phyloP scores from a whole-genome alignment of 2,113 vertebrate species.

The Eurypyga helias region DNA sequence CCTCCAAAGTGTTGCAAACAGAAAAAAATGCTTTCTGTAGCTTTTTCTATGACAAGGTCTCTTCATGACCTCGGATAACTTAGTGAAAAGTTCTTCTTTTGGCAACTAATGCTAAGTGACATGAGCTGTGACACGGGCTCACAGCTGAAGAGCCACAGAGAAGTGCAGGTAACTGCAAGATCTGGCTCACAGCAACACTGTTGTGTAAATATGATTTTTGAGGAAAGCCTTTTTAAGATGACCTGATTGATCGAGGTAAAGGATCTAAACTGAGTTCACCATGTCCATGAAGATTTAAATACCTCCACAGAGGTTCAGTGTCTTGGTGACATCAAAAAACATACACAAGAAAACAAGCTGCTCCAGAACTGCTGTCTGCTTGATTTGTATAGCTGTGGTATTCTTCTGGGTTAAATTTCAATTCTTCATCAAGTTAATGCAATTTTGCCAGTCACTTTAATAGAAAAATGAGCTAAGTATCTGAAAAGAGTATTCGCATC shows the following conservation, averaged over 20 bases:
- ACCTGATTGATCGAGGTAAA: not conserved
- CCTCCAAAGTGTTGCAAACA: not conserved
- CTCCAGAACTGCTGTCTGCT: not conserved
- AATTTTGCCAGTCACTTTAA: not conserved
- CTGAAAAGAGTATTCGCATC: not conserved
- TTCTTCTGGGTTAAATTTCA: not conserved
- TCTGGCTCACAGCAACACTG: not conserved
- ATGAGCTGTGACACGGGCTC: not conserved
- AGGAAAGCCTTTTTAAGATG: not conserved
- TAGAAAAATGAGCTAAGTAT: not conserved
- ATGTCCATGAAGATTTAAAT: not conserved
- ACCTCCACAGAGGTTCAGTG: not conserved
- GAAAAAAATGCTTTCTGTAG: not conserved
- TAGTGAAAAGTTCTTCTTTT: not conserved
- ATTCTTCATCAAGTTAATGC: not conserved
- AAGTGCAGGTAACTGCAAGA: not conserved
- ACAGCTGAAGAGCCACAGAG: not conserved
- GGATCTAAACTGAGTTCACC: not conserved
- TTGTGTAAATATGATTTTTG: not conserved
- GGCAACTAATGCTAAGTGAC: not conserved
- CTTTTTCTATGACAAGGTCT: not conserved
- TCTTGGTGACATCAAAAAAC: not conserved
- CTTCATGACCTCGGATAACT: not conserved
- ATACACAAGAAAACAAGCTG: not conserved
- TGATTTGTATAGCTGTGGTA: not conserved